A percentile compares a stretch with the other conserved stretches of the same genome.
These are phyloP conservation scores for Scleropages formosus DNA, from an alignment of 2,797 vertebrate species.

Conservation along the genomic window DNA sequence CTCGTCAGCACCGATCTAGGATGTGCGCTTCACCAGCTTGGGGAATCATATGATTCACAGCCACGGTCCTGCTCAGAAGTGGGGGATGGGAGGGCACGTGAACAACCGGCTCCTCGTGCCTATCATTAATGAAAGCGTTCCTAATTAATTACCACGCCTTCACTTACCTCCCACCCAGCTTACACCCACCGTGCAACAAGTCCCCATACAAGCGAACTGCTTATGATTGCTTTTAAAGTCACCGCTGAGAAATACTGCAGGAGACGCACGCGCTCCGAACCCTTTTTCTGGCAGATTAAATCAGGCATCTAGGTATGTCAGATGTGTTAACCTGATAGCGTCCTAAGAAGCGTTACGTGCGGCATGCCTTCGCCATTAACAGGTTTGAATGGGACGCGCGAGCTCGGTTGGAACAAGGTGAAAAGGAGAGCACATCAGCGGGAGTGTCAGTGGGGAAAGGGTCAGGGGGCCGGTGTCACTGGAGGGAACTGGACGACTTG, in stretches of 20 bases:
- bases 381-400: background rate
- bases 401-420: too few species aligned
- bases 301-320: background rate
- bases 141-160: background rate
- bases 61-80: background rate
- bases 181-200: background rate
- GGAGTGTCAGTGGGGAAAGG: background rate
- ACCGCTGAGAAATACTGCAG: background rate
- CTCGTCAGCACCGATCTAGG: background rate
- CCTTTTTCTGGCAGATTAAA: background rate
- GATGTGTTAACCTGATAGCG: background rate
- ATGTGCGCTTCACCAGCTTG: background rate
- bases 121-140: background rate
- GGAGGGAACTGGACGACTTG: background rate
- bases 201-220: background rate
- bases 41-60: background rate
- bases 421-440: background rate
- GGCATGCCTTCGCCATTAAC: background rate
- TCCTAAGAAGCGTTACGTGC: background rate
- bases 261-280: background rate
- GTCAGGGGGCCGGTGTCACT: background rate
- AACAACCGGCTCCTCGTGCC: background rate
- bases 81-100: background rate
- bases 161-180: background rate
- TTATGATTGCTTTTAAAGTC: background rate